Evolutionary conservation across 2,797 vertebrate genomes (phyloP), one percentile per base, ranked within the genome.

Genomic region (Phalanger gymnotis): DNA sequence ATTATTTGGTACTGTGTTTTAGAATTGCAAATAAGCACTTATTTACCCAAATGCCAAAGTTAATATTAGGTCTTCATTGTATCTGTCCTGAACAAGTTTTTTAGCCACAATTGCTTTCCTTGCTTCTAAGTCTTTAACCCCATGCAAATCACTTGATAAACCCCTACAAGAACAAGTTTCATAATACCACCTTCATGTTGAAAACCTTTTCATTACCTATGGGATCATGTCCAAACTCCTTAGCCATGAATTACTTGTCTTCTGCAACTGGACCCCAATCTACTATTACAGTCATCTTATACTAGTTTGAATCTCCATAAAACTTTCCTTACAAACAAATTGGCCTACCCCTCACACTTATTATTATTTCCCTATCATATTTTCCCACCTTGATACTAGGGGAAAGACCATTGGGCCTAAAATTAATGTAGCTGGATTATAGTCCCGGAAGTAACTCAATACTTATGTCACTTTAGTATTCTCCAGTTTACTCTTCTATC

Each of bases 51-150:
- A 87, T 3, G 53, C 25, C 66, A 94, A 96, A 47, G 94, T 94
- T 94, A 92, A 91, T 93, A 93, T 54, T 54, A 51, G 91, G 27
- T 73, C 27, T n/a, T 93, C 13, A 27, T 93, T 28, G 9, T 51
- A 87, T 51, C 40, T n/a, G 10, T 58, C n/a, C 90, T 58, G 95
- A 2, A 96, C 58, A 91, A 94, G 2, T 73, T 91, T 81, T 92
- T 92, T 53, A 95, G 95, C 28, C 53, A 2, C n/a, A 95, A 6
- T 96, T 94, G 73, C n/a, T 96, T 96, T 97, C 57, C 27, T 19
- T 5, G 22, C 0, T 53, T 89, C 54, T 16, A 54, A 25, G 61
- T 73, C 61, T 93, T 96, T 40, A 91, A 73, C 2, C 90, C 73
- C 14, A 92, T 95, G 31, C 61, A 96, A 81, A 30, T 53, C 25